Base-by-base conservation (phyloP, 2,797 vertebrate genomes). In the Leptoclinus maculatus region DNA sequence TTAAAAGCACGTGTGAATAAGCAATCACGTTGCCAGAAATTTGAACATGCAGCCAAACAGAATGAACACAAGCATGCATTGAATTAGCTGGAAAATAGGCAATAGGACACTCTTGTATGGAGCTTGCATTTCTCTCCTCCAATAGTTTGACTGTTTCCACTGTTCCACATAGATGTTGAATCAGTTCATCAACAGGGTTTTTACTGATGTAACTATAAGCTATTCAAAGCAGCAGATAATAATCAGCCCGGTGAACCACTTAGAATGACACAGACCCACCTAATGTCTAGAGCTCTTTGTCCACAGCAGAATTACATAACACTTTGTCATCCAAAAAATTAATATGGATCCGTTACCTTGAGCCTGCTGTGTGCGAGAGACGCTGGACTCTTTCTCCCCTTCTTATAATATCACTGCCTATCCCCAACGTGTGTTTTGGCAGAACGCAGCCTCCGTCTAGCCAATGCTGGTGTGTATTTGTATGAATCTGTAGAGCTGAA, bases 271-370 rank as follows among this genome's bases (percentile, higher is more conserved):
- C 57, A 77, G 39, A 76, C 3, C 25, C 53, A 36, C 47, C 63
- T 45, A 66, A 78, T 39, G 54, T 68, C 56, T 27, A n/a, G 27
- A 80, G 82, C 79, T 80, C 56, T 25, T 8, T 69, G 58, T 83
- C 71, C 74, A 79, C 60, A 70, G 68, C 71, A 76, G 34, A 71
- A 74, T 88, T 88, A 91, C 82, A 83, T 91, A 90, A 92, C 83
- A 82, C 57, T 47, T 58, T 66, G 77, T 81, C 80, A 80, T 65
- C 47, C 43, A 80, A 70, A 57, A 85, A 83, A 92, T 90, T 19
- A 93, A 93, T 92, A 93, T 89, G 83, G 80, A 91, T 90, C 72
- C 53, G 90, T 94, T 95, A 95, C 95, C 95, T 95, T 93, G 74
- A 84, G 81, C 79, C 85, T 63, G 84, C 72, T 78, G 84, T 86